Conservation (phyloP, 2,888 invertebrate species). For the Nomada ruficornis region DNA sequence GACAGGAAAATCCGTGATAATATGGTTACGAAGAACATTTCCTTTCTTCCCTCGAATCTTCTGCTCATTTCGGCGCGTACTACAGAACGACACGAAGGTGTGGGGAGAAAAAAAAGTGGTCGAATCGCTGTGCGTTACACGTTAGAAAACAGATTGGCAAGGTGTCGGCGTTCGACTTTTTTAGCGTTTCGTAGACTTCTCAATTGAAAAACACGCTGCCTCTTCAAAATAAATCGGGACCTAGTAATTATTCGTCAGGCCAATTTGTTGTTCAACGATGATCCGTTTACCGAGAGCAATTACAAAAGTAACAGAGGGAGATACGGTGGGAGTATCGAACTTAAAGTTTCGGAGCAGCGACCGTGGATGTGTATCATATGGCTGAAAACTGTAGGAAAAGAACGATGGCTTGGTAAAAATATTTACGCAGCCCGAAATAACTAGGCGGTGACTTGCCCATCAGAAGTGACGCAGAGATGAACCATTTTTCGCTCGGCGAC, state of each 20-base stretch:
- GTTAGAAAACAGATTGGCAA: not conserved
- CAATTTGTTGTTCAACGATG: too few species aligned
- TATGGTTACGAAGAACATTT: constrained; percentile 53
- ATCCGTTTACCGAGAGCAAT: not conserved
- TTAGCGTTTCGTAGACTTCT: not conserved
- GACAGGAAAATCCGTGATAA: constrained; percentile 64
- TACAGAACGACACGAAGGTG: not conserved
- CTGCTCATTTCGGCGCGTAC: constrained; percentile 15
- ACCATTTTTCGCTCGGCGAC: not conserved
- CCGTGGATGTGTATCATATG: constrained; percentile 20
- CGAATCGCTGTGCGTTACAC: not conserved
- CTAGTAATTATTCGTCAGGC: too few species aligned
- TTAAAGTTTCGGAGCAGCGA: constrained; percentile 5
- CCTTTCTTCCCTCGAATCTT: not conserved
- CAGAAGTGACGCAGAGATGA: not conserved
- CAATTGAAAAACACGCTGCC: too few species aligned
- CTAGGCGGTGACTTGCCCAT: not conserved
- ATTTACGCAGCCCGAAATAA: constrained; percentile 32
- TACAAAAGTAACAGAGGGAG: not conserved
- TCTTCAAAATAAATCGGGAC: too few species aligned
- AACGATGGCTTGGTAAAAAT: constrained; percentile 23
- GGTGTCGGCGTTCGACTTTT: not conserved
- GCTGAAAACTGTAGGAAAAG: constrained; percentile 11
- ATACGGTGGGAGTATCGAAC: not conserved
- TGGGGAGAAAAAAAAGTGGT: not conserved